A percentile compares a stretch with the other conserved stretches of the same genome.
These are phyloP conservation scores for Tamandua tetradactyla DNA, from an alignment of 2,797 vertebrate species.

Conservation along the genomic window DNA sequence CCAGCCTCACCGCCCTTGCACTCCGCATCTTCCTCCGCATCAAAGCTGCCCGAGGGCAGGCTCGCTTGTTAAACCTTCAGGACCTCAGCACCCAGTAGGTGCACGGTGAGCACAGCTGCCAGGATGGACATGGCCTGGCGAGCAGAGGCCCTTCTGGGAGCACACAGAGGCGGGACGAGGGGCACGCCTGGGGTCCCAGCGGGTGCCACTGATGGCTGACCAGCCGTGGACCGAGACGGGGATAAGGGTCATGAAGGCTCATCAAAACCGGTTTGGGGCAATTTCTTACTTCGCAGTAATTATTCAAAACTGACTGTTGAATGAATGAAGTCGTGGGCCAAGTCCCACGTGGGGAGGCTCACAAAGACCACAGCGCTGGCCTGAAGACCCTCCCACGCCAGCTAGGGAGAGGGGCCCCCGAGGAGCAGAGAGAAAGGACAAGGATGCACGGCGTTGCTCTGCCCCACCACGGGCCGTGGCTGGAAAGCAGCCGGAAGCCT, in stretches of 20 bases:
- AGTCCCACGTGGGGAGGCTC: background rate
- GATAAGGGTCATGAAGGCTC: background rate
- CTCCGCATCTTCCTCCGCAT: background rate
- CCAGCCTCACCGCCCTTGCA: background rate
- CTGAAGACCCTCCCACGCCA: background rate
- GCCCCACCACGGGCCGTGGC: background rate
- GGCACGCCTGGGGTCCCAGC: background rate
- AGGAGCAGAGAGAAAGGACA: background rate
- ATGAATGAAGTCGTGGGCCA: background rate
- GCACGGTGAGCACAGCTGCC: background rate
- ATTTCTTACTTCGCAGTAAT: too few relatives aligned
- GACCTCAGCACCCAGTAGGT: background rate
- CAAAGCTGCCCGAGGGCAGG: background rate
- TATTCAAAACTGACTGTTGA: background rate
- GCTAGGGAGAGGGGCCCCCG: background rate
- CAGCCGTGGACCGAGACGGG: accelerated
- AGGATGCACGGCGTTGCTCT: background rate
- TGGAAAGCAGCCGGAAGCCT: background rate
- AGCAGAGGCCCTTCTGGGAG: background rate
- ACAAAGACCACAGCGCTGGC: background rate
- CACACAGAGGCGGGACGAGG: background rate
- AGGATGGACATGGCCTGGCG: too few relatives aligned
- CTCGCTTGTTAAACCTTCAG: background rate
- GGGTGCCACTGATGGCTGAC: background rate
- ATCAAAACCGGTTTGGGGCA: too few relatives aligned